Evolutionary conservation across 2,888 invertebrate genomes (phyloP), one percentile per base, ranked within the genome.

Genomic region (Tribolium freemani): DNA sequence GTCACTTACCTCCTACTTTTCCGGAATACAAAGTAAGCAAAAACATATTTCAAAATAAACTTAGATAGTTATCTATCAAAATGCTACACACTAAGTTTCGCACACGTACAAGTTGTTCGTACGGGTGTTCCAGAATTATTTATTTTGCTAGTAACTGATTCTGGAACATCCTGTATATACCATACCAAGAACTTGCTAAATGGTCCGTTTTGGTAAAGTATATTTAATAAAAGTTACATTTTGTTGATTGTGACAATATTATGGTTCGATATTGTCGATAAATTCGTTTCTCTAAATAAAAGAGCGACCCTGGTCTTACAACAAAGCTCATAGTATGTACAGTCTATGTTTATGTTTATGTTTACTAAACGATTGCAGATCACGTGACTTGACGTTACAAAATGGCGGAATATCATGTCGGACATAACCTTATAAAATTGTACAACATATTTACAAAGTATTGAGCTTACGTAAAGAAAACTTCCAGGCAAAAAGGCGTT

Each of bases 41-140:
- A 84, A 87, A 88, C 86, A 86, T 86, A 82, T 86, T 86, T 84
- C 83, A 83, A 87, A 86, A 85, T 85, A 86, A 86, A 87, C 86
- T 87, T 87, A 88, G 86, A 88, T 86, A 87, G 87, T 85, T 85
- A 86, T 86, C 84, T 82, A 81, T 77, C 30, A 44, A 57, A 60
- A 56, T 13, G n/a, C 44, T 69, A 45, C 44, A 21, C 13, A 50
- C 57, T 58, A 66, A 21, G 9, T 26, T 44, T 3, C 8, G 8
- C n/a, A 38, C 38, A 38, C 38, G 38, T 38, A 38, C 38, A 38
- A 38, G 3, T 38, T n/a, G 3, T 38, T 38, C 8, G n/a, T 38
- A 26, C 26, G 26, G 26, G 26, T 26, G 26, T 26, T 26, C 26
- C 26, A 26, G 26, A 26, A 26, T 21, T 21, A 2, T 21, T 21